Evolutionary conservation across 2,797 vertebrate species (phyloP).

Genomic region (Siniperca undulata): DNA sequence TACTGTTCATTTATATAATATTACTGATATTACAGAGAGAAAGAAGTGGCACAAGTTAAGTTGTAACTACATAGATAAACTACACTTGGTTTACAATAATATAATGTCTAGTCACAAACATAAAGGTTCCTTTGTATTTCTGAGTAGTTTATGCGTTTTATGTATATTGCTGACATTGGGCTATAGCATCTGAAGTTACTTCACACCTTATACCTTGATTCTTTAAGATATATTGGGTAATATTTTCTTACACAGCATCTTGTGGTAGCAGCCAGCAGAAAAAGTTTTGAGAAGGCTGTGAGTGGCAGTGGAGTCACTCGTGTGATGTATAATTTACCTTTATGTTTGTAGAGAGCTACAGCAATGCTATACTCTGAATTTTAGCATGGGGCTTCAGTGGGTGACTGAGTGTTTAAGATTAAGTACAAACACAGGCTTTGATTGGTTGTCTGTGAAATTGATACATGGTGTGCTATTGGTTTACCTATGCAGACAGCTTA

Average conservation of each 20-base stretch:
- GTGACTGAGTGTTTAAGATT: slow-evolving; percentile 8
- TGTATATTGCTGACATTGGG: not conserved
- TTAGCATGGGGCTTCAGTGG: not conserved
- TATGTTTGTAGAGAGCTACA: not conserved
- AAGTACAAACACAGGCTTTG: slow-evolving; percentile 17
- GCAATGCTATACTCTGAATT: not conserved
- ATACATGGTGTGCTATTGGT: slow-evolving; percentile 42
- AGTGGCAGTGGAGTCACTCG: not conserved
- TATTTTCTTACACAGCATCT: not conserved
- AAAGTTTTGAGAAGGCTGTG: not conserved
- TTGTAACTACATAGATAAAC: not conserved
- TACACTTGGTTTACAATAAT: not conserved
- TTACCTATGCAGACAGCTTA: slow-evolving; percentile 45
- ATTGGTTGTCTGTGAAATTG: slow-evolving; percentile 47
- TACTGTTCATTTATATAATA: not conserved
- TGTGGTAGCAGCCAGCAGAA: not conserved
- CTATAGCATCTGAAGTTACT: not conserved
- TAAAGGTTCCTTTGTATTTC: not conserved
- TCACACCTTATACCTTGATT: no score
- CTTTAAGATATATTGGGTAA: not conserved
- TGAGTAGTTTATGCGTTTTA: not conserved
- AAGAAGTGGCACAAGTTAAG: not conserved
- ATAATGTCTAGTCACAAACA: not conserved
- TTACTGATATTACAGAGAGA: not conserved
- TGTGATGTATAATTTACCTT: not conserved